Percentiles rank a stretch among this genome's conserved stretches.
Evolutionary conservation across 1,140 invertebrate species (phyloP).

Genomic region (Drosophila willistoni): DNA sequence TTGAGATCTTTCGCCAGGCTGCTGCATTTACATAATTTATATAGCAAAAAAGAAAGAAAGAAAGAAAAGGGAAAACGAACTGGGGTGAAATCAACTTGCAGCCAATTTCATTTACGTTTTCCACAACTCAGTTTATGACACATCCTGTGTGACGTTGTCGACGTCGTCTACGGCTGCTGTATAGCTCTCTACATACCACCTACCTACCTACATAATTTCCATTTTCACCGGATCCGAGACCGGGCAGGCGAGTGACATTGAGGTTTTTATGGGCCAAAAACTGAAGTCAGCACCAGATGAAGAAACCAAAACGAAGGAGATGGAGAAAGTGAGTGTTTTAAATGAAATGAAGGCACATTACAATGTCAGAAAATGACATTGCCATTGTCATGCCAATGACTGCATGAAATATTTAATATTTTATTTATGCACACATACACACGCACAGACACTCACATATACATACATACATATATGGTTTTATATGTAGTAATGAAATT

Average conservation of each 20-base stretch:
- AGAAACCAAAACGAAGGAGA: background rate
- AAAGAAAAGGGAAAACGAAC: background rate
- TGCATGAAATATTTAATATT: constrained; percentile 34
- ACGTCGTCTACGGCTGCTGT: constrained; percentile 41
- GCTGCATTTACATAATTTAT: constrained; percentile 78
- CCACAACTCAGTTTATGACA: constrained; percentile 77
- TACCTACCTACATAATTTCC: background rate
- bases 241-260: constrained; percentile 59
- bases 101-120: constrained; percentile 52
- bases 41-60: constrained; percentile 16
- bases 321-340: constrained; percentile 21
- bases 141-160: constrained; percentile 50
- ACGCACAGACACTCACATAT: constrained; percentile 21
- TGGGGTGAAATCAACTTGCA: constrained; percentile 30
- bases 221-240: constrained; percentile 47
- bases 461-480: constrained; percentile 13
- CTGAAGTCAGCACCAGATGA: constrained; percentile 16
- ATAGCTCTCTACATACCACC: constrained; percentile 53
- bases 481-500: constrained; percentile 39
- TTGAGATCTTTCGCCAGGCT: constrained; percentile 17
- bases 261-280: constrained; percentile 43
- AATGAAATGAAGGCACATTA: constrained; percentile 56
- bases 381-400: constrained; percentile 29
- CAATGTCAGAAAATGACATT: constrained; percentile 38
- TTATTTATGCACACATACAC: constrained; percentile 70